A percentile compares a stretch with the other conserved stretches of the same genome.
Conservation (phyloP, 1,140 invertebrate species). For the Elymnias hypermnestra region DNA sequence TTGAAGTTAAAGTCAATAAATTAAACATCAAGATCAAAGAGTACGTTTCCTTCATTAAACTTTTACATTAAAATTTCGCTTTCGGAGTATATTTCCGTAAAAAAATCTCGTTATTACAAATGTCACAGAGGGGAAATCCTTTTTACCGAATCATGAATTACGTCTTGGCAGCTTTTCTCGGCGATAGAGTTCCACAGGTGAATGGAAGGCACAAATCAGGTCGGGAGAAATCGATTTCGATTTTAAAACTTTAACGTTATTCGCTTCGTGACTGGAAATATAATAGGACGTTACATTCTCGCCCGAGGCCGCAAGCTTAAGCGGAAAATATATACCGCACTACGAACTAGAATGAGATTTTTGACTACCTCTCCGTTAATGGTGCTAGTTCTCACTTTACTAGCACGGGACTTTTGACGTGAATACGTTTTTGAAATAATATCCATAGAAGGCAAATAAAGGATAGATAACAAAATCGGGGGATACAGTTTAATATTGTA, state of each 20-base stretch:
- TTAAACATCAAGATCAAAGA: background rate
- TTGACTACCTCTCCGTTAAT: no score
- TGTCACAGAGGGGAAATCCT: conserved; percentile 21
- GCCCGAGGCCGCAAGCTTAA: conserved; percentile 7
- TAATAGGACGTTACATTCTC: conserved; percentile 26
- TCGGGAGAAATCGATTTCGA: conserved; percentile 43
- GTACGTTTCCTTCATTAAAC: background rate
- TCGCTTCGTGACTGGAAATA: conserved; percentile 34
- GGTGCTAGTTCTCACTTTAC: no score
- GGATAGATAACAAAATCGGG: no score
- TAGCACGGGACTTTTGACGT: no score
- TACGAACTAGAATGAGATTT: no score
- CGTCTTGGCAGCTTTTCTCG: conserved; percentile 18
- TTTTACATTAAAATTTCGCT: background rate
- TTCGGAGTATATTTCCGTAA: background rate
- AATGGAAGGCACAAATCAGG: conserved; percentile 42
- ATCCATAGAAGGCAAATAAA: no score
- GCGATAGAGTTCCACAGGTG: conserved; percentile 35
- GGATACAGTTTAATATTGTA: no score
- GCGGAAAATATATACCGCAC: background rate
- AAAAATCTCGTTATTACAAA: conserved; percentile 24
- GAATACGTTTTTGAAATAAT: no score
- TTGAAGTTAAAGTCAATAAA: background rate
- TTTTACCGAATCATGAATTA: conserved; percentile 23
- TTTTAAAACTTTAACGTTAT: conserved; percentile 42